These are phyloP conservation scores for Cynaeus angustus DNA, from an alignment of 2,888 invertebrate species.

Conservation along the genomic window DNA sequence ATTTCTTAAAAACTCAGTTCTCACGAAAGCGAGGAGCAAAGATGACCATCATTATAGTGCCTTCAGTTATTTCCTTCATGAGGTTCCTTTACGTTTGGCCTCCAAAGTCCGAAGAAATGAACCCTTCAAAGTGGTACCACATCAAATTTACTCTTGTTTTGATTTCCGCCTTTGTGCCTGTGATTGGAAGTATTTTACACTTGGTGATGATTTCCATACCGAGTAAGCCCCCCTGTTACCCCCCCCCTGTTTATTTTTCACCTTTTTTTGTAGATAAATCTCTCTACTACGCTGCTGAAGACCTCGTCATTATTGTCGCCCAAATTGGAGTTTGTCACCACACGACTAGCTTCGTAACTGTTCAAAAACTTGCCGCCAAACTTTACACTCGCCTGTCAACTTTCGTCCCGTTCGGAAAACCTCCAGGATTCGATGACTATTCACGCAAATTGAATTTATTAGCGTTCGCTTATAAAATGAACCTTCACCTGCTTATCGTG, in stretches of 20 bases:
- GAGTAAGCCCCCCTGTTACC: background rate
- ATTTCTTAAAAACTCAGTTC: no score
- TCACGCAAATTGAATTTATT: background rate
- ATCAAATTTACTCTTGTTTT: constrained; percentile 10
- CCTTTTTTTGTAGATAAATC: constrained; percentile 20
- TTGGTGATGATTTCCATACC: constrained; percentile 18
- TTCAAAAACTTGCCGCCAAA: constrained; percentile 5
- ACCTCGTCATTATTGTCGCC: constrained; percentile 15
- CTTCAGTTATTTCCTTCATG: no score
- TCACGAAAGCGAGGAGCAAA: no score
- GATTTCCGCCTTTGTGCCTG: background rate
- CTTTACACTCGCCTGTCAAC: constrained; percentile 1
- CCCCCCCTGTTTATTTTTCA: background rate
- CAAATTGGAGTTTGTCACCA: constrained; percentile 25
- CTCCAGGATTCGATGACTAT: constrained; percentile 14
- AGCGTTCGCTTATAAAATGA: constrained; percentile 7
- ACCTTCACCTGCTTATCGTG: constrained; percentile 1
- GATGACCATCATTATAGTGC: no score
- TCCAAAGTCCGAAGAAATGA: constrained; percentile 13
- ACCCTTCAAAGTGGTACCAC: constrained; percentile 11
- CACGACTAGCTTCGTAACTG: constrained; percentile 9
- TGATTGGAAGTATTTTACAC: constrained; percentile 23
- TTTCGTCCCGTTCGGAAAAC: constrained; percentile 26
- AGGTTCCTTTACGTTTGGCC: constrained; percentile 10
- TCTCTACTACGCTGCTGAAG: constrained; percentile 18